Conservation (phyloP, 1,140 invertebrate genomes). For the Hyles euphorbiae region DNA sequence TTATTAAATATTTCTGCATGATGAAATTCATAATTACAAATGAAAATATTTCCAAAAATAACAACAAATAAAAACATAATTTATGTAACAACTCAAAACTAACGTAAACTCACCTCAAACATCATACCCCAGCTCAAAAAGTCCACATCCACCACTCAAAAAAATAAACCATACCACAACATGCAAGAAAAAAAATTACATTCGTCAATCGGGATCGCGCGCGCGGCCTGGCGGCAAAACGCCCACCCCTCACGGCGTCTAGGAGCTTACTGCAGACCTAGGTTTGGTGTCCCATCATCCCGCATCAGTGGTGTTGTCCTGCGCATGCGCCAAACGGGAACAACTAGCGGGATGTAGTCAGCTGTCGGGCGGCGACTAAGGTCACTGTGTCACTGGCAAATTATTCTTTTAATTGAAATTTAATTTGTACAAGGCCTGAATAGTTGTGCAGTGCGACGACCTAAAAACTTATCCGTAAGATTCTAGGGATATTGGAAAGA, state of each 20-base stretch:
- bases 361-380: slow-evolving; percentile 56
- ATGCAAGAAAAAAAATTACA: not conserved
- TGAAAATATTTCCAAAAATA: too few relatives aligned
- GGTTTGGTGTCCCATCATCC: slow-evolving; percentile 22
- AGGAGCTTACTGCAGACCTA: slow-evolving; percentile 30
- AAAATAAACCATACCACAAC: not conserved
- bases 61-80: too few relatives aligned
- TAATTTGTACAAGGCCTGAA: too few relatives aligned
- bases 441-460: too few relatives aligned
- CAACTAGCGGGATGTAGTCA: slow-evolving; percentile 44
- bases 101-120: too few relatives aligned
- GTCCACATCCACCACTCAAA: not conserved
- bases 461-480: too few relatives aligned
- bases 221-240: slow-evolving; percentile 9
- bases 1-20: too few relatives aligned
- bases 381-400: slow-evolving; percentile 54
- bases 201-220: not conserved
- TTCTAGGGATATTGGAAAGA: too few relatives aligned
- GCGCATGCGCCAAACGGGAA: slow-evolving; percentile 37
- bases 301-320: slow-evolving; percentile 15
- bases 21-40: too few relatives aligned
- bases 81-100: too few relatives aligned
- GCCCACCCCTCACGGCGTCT: slow-evolving; percentile 11
- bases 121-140: too few relatives aligned
- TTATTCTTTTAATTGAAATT: slow-evolving; percentile 12